Base-by-base conservation (phyloP, 2,888 invertebrate species). In the Lysandra coridon region DNA sequence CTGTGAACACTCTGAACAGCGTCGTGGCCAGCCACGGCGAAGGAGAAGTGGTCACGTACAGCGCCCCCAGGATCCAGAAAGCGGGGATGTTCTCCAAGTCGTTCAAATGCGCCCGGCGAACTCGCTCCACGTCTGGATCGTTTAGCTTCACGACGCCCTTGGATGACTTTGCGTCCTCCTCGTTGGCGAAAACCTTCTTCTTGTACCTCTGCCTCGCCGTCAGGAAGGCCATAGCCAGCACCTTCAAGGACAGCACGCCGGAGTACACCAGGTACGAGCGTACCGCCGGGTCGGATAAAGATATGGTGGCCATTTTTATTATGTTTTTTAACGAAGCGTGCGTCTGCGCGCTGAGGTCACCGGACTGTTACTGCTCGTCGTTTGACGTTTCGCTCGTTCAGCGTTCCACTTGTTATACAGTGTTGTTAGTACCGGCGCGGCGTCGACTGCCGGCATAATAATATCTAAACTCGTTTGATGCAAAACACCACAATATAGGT, bases 21-120 rank as follows among this genome's bases (percentile, higher is more conserved):
- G 83, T 80, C 12, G 80, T 81, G 23, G 83, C 86, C 79, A 82
- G 82, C 37, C 82, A 84, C 0, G 83, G 80, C 5, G 82, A 86
- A 0, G 96, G 96, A 23, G 91, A 90, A 0, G 95, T 95, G 69
- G 94, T 86, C 10, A 95, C 86, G 87, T 95, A 96, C 62, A 95
- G 87, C 10, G 95, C 89, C 6, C 84, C 85, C 3, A 95, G 82
- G 73, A 96, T 84, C 81, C 97, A 84, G 85, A 96, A 97, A 23
- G 95, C 92, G 0, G 96, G 94, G 80, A 97, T 96, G 87, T 96
- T 97, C 89, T 97, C 97, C 86, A 97, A 86, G 87, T 97, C 97
- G 85, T 97, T 97, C 82, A 95, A 91, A 85, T 97, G 96, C 23
- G 96, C 96, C 87, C 96, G 88, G 73, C 92, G 84, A 49, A 89